Base-by-base conservation (phyloP, 2,113 vertebrate genomes). In the Proterorhinus semilunaris region DNA sequence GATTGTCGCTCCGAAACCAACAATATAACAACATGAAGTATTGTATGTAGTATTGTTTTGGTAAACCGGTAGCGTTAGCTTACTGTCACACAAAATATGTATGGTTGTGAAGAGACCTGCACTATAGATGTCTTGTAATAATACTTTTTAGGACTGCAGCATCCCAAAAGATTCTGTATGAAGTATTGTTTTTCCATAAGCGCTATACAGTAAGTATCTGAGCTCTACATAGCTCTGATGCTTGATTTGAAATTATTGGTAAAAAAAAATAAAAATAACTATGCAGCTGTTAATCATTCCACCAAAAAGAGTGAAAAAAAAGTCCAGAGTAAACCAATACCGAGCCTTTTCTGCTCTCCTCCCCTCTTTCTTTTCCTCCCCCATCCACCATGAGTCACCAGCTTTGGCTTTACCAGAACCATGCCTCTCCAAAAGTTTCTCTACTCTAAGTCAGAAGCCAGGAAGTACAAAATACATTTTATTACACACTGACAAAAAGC, bases 301-400 rank as follows among this genome's bases (percentile, higher is more conserved):
- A 36, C 1, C 16, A 48, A 62, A 62, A 62, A 46, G 43, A 17
- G n/a, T 6, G 43, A 44, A 48, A 63, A 63, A 63, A 55, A 55
- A 1, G 2, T 1, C 6, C 3, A 15, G 11, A 57, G 27, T 76
- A 69, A 68, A 76, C 80, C 87, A 87, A 87, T 87, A 42, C 66
- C 66, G 2, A 0, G 65, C 62, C 69, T 51, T 64, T 21, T 48
- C 83, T 80, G 49, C 49, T 74, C 57, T 81, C 85, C 83, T 80
- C 85, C 87, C 58, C 76, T 59, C 76, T 3, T 65, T 74, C 43
- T 49, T 66, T 83, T 75, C 75, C 68, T 68, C 66, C 65, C 8
- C 66, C 68, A 67, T 79, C 58, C 69, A 75, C 72, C 43, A 10
- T 90, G 90, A 91, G 51, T 91, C 90, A 91, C 72, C 6, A 49